A percentile compares a stretch with the other conserved stretches of the same genome.
Evolutionary conservation across 2,113 vertebrate species (phyloP).

Genomic region (Lepus timidus): DNA sequence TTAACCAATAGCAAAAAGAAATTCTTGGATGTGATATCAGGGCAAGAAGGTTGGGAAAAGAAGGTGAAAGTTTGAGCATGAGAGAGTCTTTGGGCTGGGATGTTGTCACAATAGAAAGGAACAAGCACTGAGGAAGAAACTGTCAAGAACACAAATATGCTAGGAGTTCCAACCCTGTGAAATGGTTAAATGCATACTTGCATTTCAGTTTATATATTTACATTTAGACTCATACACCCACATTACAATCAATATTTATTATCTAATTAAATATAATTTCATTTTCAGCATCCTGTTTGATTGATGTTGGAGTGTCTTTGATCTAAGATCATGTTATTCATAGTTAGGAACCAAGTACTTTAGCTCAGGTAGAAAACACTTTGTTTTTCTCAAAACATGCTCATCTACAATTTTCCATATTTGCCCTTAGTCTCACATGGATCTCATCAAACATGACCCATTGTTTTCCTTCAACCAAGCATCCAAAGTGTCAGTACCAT

Average conservation of each 20-base stretch:
- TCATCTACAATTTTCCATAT: background rate
- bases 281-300: background rate
- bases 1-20: background rate
- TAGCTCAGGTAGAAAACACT: background rate
- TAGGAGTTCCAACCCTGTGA: background rate
- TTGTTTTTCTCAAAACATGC: background rate
- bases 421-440: background rate
- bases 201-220: background rate
- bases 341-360: background rate
- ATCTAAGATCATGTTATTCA: background rate
- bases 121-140: background rate
- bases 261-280: conserved; percentile 42
- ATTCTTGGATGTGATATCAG: background rate
- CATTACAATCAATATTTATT: background rate
- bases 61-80: background rate
- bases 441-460: background rate
- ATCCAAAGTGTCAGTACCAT: background rate
- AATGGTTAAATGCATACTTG: background rate
- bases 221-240: background rate
- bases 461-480: background rate
- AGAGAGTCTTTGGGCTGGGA: background rate
- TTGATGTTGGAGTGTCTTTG: background rate
- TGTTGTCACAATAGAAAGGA: background rate
- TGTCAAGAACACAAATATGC: background rate
- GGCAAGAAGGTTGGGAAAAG: background rate